Evolutionary conservation across 2,113 vertebrate genomes (phyloP), one percentile per base, ranked within the genome.

Genomic region (Cygnus atratus): DNA sequence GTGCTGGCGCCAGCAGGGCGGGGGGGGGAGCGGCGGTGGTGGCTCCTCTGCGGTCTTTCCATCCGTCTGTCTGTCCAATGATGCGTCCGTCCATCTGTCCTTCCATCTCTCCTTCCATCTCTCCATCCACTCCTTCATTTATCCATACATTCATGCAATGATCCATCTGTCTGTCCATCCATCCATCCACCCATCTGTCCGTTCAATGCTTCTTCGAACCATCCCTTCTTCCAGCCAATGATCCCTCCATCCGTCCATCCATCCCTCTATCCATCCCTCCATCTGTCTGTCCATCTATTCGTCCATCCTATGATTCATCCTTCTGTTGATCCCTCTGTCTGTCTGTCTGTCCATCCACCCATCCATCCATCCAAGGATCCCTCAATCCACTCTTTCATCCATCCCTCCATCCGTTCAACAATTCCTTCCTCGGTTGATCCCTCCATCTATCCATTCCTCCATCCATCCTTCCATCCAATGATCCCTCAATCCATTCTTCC

Each of bases 71-170:
- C 41, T 3, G 1, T 44, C 41, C 44, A 19, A 6, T 31, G 13
- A 2, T 52, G 14, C 26, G 0, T 31, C 58, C n/a, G 6, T 11
- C n/a, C 21, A 1, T 17, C 61, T 19, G 2, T 28, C 28, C 10
- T 2, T 55, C 50, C 25, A 5, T 52, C 24, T 12, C 1, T 21
- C 31, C 18, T 5, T 16, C 52, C 3, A 2, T 46, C 41, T n/a
- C 13, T 11, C 41, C 33, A 1, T 16, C 29, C 21, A 3, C 17
- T 16, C 8, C 3, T 31, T 9, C 25, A 3, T 29, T 19, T 19
- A 3, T 41, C 29, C 62, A 29, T 13, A 22, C 29, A 1, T 14
- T 29, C 3, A 0, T 28, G 44, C 12, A 2, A 7, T 8, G 3
- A 7, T 46, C 33, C 14, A 17, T 44, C 43, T 44, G 1, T 12